Evolutionary conservation across 2,888 invertebrate genomes (phyloP), one percentile per base, ranked within the genome.

Genomic region (Therioaphis trifolii): DNA sequence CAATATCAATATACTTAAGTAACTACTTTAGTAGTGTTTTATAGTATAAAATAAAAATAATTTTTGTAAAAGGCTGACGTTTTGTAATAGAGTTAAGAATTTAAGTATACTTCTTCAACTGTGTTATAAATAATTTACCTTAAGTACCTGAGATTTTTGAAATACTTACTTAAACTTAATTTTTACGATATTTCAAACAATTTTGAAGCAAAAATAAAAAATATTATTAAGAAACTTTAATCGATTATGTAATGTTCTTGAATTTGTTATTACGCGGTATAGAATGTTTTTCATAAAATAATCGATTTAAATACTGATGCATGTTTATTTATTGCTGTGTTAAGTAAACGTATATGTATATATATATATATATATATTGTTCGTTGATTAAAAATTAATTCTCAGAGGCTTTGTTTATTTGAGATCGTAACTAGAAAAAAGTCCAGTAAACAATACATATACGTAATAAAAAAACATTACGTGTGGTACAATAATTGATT

Each of bases 401-500:
- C 43, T 24, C 15, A 9, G 24, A 69, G 9, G 24, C 24, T 24
- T 24, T 14, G 24, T 43, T 69, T 18, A 11, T 55, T 21, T 55
- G 21, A 4, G 18, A 4, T 55, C 9, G 18, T 55, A 21, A 55
- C 21, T 5, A 21, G 55, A 55, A 55, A 52, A 4, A 52, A 55
- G 18, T 55, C 21, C 2, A n/a, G 18, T 5, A 18, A 55, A 7
- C 55, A 55, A 55, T 7, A n/a, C n/a, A n/a, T n/a, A 4, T 21
- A 21, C 55, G 21, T n/a, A 55, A 55, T 9, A n/a, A n/a, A n/a
- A 55, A 55, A 55, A 18, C 55, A 55, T 55, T 21, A 7, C 5
- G n/a, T 55, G n/a, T 21, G 55, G 21, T 55, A 14, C 24, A 24
- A 69, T 46, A 69, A 43, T 69, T 46, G 43, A 69, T 46, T 69